Evolutionary conservation across 2,113 vertebrate genomes (phyloP).

Genomic region (Atherinomorus stipes): DNA sequence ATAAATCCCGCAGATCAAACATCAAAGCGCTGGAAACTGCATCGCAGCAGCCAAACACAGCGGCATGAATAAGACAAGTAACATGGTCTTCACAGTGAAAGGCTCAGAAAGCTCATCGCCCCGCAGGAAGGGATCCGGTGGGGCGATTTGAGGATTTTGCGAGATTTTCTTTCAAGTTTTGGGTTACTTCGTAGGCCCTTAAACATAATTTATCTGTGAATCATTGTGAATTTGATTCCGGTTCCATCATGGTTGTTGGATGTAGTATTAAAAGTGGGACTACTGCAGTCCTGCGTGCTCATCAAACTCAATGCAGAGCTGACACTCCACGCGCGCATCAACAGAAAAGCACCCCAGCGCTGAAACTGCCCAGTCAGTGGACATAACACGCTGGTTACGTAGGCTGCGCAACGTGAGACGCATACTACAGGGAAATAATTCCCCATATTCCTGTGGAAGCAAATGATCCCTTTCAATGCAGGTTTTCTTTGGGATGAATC

Average conservation of each 20-base stretch:
- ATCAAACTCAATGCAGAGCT: conserved; percentile 20
- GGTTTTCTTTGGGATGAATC: background rate
- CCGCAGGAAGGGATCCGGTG: background rate
- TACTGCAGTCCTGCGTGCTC: conserved; percentile 7
- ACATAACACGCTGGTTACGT: background rate
- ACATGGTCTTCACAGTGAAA: conserved; percentile 49
- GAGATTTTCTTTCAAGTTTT: background rate
- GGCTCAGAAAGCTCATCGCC: background rate
- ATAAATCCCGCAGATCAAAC: conserved; percentile 64
- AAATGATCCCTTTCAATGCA: background rate
- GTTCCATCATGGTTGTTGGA: background rate
- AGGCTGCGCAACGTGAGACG: background rate
- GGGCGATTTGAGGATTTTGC: background rate
- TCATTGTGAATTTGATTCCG: background rate
- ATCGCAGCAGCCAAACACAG: conserved; percentile 40
- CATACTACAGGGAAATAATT: background rate
- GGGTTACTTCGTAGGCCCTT: background rate
- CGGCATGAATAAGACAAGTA: conserved; percentile 11
- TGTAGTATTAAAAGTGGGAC: background rate
- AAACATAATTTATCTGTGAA: background rate
- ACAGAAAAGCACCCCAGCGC: conserved; percentile 15
- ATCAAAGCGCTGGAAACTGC: conserved; percentile 68
- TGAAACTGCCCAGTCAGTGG: background rate
- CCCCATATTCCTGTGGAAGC: background rate
- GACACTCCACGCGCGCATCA: conserved; percentile 1